Evolutionary conservation across 2,888 invertebrate species (phyloP).

Genomic region (Drosophila fungiperda): DNA sequence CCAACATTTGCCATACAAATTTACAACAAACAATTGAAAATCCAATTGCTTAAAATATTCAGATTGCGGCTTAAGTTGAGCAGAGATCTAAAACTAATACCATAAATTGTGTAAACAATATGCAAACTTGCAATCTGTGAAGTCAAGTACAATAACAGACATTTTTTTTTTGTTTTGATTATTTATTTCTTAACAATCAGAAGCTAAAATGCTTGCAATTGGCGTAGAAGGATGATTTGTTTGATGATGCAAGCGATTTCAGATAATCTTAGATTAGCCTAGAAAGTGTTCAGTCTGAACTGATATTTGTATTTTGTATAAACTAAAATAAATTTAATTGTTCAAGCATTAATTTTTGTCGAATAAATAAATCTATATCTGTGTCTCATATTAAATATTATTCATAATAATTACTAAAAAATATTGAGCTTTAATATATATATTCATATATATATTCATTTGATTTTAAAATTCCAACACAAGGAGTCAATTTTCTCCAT

Average conservation of each 20-base stretch:
- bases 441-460: no score
- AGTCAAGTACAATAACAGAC: not conserved
- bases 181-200: constrained; percentile 3
- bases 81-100: not conserved
- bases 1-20: constrained; percentile 34
- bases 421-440: no score
- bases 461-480: no score
- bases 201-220: not conserved
- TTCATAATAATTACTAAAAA: no score
- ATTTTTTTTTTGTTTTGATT: not conserved
- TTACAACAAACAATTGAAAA: constrained; percentile 66
- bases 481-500: no score
- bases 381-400: no score
- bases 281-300: not conserved
- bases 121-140: not conserved
- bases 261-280: not conserved
- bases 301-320: not conserved
- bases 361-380: not conserved
- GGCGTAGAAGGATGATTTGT: not conserved
- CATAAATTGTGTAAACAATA: not conserved
- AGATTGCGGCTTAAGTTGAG: constrained; percentile 21
- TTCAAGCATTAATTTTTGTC: not conserved
- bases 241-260: not conserved
- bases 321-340: not conserved
- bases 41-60: constrained; percentile 54